Evolutionary conservation across 2,888 invertebrate genomes (phyloP), one percentile per base, ranked within the genome.

Genomic region (Aromia moschata): DNA sequence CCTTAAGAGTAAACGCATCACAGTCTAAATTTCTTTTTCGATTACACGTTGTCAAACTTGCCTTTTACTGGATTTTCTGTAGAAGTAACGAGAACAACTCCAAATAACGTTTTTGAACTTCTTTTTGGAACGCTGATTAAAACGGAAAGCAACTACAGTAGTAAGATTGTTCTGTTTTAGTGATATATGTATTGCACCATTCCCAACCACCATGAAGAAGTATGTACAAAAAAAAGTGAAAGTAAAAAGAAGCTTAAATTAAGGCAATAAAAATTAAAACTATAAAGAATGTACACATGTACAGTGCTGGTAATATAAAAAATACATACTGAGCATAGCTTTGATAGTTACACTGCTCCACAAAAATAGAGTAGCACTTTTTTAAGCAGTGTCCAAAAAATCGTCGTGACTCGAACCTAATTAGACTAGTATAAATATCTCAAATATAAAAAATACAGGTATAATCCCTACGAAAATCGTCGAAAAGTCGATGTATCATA

Each of bases 131-230:
- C n/a, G n/a, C 30, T 11, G 11, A 36, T 25, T 43, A 11, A 17
- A 53, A 59, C 54, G 47, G 60, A 44, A 65, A 67, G 72, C 73
- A 74, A 75, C 70, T 75, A 73, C 73, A 72, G 63, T 76, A 77
- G 76, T 74, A 76, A 77, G 77, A 76, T 76, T 74, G 76, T 71
- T 37, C 58, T 41, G 49, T 31, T 36, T 38, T 15, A 60, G 61
- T 65, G 63, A 72, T 65, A 68, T 64, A 64, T 68, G 67, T 80
- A 80, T 81, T 81, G 81, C 81, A 81, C 80, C 79, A 76, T 58
- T 75, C 80, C 80, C 81, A 80, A 81, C 81, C 81, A 80, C 81
- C 81, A 70, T 69, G 72, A 72, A 67, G 36, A 44, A 57, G 58
- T 73, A 75, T 74, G 51, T 73, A 74, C 71, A 74, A 65, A 69